Evolutionary conservation across 2,888 invertebrate genomes (phyloP), one percentile per base, ranked within the genome.

Genomic region (Venusia cambrica): DNA sequence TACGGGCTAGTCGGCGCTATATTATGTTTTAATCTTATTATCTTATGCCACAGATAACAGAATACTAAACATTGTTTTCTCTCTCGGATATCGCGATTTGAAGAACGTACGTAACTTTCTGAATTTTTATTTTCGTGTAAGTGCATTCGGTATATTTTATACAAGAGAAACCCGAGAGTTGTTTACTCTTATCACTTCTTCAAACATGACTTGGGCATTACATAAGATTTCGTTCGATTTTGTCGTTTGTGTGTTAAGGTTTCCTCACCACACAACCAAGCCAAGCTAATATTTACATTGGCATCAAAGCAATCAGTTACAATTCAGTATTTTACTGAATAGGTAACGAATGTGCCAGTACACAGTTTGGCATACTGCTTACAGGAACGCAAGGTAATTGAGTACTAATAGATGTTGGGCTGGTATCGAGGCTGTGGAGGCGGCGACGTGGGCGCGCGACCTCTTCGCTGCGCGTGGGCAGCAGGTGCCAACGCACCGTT

Each of bases 401-500:
- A 36, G 10, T 41, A 42, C 28, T 24, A 26, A 11, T 30, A 46
- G 34, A 36, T 35, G 38, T 44, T 28, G 21, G 43, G 40, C 39
- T 38, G 27, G 45, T 31, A 43, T 43, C 22, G 39, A 54, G 52
- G 45, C 32, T 54, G 47, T 47, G 52, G 55, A 50, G 64, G 51
- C 51, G 55, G 52, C 38, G 44, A 69, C 62, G 80, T 77, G 68
- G 77, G 81, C 58, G 72, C 54, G 47, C 69, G 80, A 73, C 76
- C 81, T 77, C 75, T 64, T 59, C 25, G 45, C 47, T 38, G 46
- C 47, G 81, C 77, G 81, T 81, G 80, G 83, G 83, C 48, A 54
- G 76, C 78, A 81, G 81, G 83, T 83, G 81, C 77, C 77, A 74
- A 79, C 77, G 78, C 73, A 74, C 83, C 78, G 77, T 71, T 74